These are phyloP conservation scores for Camponotus fellah DNA, from an alignment of 2,888 invertebrate species.

Conservation along the genomic window DNA sequence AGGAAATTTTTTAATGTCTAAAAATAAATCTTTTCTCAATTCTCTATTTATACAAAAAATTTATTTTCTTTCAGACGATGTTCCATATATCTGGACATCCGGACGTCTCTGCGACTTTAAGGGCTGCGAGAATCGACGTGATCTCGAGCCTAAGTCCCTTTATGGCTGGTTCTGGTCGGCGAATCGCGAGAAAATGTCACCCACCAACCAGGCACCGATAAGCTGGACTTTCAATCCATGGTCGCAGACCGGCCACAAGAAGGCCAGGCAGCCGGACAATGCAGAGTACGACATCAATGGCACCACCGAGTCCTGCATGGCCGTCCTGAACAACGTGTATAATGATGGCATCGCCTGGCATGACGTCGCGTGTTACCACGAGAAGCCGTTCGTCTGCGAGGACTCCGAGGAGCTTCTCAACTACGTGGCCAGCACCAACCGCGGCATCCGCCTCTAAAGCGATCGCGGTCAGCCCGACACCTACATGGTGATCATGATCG, in stretches of 20 bases:
- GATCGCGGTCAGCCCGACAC: slow-evolving; percentile 23
- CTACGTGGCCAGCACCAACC: slow-evolving; percentile 94
- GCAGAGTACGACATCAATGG: slow-evolving; percentile 96
- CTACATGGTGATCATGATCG: slow-evolving; percentile 45
- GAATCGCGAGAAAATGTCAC: slow-evolving; percentile 94
- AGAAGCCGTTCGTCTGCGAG: slow-evolving; percentile 96
- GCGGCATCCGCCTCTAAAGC: slow-evolving; percentile 91
- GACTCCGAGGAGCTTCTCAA: slow-evolving; percentile 95
- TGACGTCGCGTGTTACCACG: slow-evolving; percentile 97
- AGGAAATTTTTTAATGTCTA: background rate
- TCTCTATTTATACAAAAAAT: background rate
- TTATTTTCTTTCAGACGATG: slow-evolving; percentile 89
- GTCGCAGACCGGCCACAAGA: slow-evolving; percentile 97
- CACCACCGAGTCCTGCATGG: slow-evolving; percentile 95
- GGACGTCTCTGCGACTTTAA: slow-evolving; percentile 97
- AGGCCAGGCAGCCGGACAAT: slow-evolving; percentile 95
- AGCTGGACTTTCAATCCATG: slow-evolving; percentile 95
- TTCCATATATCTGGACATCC: slow-evolving; percentile 97
- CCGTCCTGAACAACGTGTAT: slow-evolving; percentile 96
- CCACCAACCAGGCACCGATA: slow-evolving; percentile 91
- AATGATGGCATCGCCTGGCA: slow-evolving; percentile 98
- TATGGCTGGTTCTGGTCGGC: slow-evolving; percentile 98
- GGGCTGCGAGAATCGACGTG: slow-evolving; percentile 95
- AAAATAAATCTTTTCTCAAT: background rate
- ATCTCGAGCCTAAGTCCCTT: slow-evolving; percentile 94